A percentile compares a stretch with the other conserved stretches of the same genome.
Evolutionary conservation across 2,113 vertebrate genomes (phyloP).

Genomic region (Phrynosoma blainvillii): DNA sequence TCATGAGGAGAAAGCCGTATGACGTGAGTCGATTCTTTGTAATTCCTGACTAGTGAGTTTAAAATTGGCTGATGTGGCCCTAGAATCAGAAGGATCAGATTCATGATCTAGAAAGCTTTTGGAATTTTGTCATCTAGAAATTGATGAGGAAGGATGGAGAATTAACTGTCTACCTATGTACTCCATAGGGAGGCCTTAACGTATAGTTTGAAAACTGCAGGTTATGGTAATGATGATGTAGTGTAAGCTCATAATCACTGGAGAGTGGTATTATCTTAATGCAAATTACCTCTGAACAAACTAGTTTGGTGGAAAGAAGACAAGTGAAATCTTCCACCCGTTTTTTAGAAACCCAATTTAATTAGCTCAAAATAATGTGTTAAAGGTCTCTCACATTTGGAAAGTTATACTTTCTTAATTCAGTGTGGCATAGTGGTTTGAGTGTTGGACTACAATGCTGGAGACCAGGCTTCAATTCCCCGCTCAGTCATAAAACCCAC

Average conservation of each 20-base stretch:
- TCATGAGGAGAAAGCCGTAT: neutral
- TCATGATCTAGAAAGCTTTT: neutral
- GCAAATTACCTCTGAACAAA: neutral
- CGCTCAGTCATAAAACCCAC: too few species aligned
- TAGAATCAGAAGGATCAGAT: neutral
- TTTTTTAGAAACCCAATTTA: conserved; percentile 19
- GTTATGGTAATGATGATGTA: fast-evolving
- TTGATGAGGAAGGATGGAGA: neutral
- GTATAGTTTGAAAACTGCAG: neutral
- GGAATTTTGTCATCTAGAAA: neutral
- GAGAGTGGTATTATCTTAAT: neutral
- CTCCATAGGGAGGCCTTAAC: neutral
- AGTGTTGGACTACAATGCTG: too few species aligned
- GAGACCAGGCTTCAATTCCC: too few species aligned
- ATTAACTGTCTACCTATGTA: neutral
- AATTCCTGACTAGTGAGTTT: neutral
- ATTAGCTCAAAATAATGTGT: neutral
- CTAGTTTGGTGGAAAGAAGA: neutral
- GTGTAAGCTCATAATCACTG: neutral
- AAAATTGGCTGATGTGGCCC: neutral
- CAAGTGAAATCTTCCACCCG: neutral
- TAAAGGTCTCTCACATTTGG: neutral
- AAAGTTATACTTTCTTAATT: neutral
- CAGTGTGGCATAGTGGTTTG: too few species aligned
- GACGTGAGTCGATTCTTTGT: neutral